Evolutionary conservation across 2,888 invertebrate species (phyloP).

Genomic region (Orthosia gracilis): DNA sequence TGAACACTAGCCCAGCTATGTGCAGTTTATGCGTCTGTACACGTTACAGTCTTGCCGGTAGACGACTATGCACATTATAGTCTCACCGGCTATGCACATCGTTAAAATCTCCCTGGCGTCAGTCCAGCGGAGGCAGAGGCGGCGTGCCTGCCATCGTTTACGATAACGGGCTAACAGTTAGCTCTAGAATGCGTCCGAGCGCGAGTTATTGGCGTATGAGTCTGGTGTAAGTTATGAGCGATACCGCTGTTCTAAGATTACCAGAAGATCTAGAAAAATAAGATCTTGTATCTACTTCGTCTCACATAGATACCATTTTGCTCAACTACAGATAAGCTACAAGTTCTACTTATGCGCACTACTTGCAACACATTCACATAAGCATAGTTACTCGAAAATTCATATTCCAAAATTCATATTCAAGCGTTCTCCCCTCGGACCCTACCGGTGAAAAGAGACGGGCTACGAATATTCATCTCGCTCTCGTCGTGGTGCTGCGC

Average conservation of each 20-base stretch:
- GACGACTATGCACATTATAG: neutral
- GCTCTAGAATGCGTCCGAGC: conserved; percentile 58
- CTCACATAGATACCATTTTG: too few relatives aligned
- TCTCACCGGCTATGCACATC: conserved; percentile 20
- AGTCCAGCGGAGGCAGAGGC: conserved; percentile 50
- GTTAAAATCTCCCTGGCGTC: conserved; percentile 55
- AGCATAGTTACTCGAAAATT: too few relatives aligned
- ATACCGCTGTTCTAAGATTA: neutral
- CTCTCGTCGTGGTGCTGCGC: too few relatives aligned
- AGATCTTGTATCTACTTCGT: too few relatives aligned
- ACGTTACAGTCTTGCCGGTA: conserved; percentile 14
- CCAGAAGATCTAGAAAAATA: neutral
- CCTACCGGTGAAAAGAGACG: too few relatives aligned
- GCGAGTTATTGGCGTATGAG: conserved; percentile 28
- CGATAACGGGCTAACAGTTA: conserved; percentile 62
- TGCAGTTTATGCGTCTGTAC: conserved; percentile 11
- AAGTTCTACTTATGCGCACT: too few relatives aligned
- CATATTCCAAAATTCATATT: too few relatives aligned
- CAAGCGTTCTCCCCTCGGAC: too few relatives aligned
- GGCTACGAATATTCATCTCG: too few relatives aligned
- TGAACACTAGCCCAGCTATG: neutral
- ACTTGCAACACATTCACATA: too few relatives aligned
- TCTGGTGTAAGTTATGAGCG: conserved; percentile 12
- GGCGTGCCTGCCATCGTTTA: conserved; percentile 68
- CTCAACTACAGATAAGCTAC: too few relatives aligned